phyloP scores from a whole-genome alignment of 2,113 vertebrate genomes.

The Melanocharis versteri region DNA sequence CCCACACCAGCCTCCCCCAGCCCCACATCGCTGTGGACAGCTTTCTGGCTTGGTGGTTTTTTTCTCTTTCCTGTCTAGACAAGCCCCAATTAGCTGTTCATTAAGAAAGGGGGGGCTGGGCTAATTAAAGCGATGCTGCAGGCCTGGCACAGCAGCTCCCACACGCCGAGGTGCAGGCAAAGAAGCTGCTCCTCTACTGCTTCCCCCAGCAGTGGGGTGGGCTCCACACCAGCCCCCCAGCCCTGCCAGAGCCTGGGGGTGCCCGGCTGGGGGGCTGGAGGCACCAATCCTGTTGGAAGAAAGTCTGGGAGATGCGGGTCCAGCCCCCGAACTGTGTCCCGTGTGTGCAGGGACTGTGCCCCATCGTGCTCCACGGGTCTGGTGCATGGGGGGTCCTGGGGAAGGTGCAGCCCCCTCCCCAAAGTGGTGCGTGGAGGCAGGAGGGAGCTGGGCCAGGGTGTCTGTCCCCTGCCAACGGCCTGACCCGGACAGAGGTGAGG shows the following conservation, averaged over 20 bases:
- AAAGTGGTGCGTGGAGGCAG: fast-evolving
- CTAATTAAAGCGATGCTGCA: constrained; percentile 50
- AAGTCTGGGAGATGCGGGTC: not conserved
- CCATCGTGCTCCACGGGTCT: not conserved
- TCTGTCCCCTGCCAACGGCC: not conserved
- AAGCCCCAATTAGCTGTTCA: constrained; percentile 66
- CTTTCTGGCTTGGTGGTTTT: not conserved
- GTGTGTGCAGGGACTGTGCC: fast-evolving
- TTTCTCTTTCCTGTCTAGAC: constrained; percentile 74
- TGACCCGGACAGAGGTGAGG: not conserved
- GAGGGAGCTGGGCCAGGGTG: not conserved
- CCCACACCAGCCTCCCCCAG: not conserved
- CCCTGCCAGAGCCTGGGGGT: not conserved
- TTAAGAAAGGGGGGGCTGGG: constrained; percentile 61
- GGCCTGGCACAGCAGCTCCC: not conserved
- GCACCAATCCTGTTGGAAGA: fast-evolving
- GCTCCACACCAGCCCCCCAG: not conserved
- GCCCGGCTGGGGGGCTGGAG: fast-evolving
- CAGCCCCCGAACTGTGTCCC: not conserved
- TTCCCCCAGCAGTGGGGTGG: not conserved
- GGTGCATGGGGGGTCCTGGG: fast-evolving
- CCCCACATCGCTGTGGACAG: not conserved
- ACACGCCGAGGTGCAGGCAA: not conserved
- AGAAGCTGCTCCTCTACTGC: not conserved
- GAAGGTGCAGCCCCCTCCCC: not conserved